A percentile compares a stretch with the other conserved stretches of the same genome.
These are phyloP conservation scores for Atractosteus spatula DNA, from an alignment of 2,113 vertebrate genomes.

Conservation along the genomic window DNA sequence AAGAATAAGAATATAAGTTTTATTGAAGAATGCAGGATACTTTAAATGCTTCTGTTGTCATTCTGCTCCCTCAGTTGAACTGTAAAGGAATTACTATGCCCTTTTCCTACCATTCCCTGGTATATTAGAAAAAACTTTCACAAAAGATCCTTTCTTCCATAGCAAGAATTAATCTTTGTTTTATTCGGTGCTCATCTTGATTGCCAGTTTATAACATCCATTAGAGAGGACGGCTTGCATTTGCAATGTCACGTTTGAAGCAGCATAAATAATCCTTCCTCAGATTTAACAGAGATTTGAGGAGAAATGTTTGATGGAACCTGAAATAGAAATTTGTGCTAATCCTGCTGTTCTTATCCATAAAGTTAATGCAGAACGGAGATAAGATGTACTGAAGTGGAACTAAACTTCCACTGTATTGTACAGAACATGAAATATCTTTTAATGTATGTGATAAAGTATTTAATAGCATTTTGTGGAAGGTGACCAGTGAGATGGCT, in stretches of 20 bases:
- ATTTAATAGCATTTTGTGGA: constrained; percentile 19
- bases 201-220: constrained; percentile 4
- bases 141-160: constrained; percentile 1
- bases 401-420: constrained; percentile 14
- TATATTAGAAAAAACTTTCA: neutral
- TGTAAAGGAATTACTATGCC: constrained; percentile 6
- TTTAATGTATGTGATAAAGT: constrained; percentile 20
- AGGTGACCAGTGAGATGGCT: neutral
- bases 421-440: constrained; percentile 9
- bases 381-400: constrained; percentile 14
- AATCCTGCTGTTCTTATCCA: constrained; percentile 19
- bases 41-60: neutral
- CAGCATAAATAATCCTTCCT: constrained; percentile 8
- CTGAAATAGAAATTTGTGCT: constrained; percentile 34
- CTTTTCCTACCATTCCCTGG: neutral
- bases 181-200: constrained; percentile 2
- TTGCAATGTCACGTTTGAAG: constrained; percentile 26
- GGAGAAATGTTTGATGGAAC: constrained; percentile 28
- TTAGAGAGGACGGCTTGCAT: neutral
- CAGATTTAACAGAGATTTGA: constrained; percentile 17
- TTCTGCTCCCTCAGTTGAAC: neutral
- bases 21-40: too few species aligned
- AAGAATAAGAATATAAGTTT: neutral
- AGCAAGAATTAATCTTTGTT: constrained; percentile 3
- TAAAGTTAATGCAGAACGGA: constrained; percentile 24